Conservation (phyloP, 2,797 vertebrate genomes). For the Nasua narica region DNA sequence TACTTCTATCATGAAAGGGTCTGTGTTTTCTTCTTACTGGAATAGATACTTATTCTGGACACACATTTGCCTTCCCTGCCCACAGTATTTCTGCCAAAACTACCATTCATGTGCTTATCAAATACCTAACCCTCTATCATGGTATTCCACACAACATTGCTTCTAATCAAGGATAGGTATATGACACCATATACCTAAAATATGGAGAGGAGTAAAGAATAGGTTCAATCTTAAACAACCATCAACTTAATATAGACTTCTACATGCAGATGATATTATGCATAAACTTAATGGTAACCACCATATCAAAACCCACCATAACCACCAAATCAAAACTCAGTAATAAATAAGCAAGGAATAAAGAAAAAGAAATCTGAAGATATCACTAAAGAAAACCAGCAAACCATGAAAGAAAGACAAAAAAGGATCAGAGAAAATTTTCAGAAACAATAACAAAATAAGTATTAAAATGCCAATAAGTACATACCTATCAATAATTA, state of each 20-base stretch:
- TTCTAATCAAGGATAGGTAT: background rate
- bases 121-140: background rate
- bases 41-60: background rate
- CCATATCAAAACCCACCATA: no score
- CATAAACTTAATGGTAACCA: background rate
- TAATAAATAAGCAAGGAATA: background rate
- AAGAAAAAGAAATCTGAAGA: background rate
- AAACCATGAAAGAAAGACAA: background rate
- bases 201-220: background rate
- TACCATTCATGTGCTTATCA: background rate
- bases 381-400: background rate
- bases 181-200: background rate
- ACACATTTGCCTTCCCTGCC: background rate
- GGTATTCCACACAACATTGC: background rate
- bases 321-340: background rate
- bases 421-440: background rate
- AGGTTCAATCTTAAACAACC: background rate
- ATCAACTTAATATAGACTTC: background rate
- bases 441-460: background rate
- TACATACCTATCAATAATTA: background rate
- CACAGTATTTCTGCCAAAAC: background rate
- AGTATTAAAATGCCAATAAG: background rate
- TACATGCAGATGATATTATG: background rate
- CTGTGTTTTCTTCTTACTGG: background rate
- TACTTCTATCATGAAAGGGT: background rate